These are phyloP conservation scores for Harpagifer antarcticus DNA, from an alignment of 2,797 vertebrate genomes.

Conservation along the genomic window DNA sequence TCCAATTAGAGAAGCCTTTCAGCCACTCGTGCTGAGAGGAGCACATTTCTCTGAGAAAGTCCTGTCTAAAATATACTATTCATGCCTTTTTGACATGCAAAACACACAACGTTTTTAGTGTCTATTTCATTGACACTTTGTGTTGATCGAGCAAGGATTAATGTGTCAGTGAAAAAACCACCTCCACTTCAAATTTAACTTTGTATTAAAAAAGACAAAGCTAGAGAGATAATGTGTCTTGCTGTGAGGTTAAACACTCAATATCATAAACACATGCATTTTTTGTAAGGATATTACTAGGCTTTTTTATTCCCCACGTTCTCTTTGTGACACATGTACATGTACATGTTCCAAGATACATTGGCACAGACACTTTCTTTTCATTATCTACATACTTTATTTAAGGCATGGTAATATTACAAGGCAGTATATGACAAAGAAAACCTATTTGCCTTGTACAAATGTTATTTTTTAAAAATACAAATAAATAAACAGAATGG, in stretches of 20 bases:
- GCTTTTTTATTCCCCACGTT: background rate
- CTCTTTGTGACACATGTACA: background rate
- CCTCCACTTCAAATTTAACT: too few relatives aligned
- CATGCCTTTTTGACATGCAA: constrained; percentile 19
- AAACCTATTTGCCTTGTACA: background rate
- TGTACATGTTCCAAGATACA: background rate
- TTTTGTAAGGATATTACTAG: too few relatives aligned
- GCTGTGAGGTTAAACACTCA: too few relatives aligned
- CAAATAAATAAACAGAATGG: background rate
- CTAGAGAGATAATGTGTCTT: too few relatives aligned
- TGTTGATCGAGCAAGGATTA: background rate
- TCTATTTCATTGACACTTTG: background rate
- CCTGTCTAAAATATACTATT: constrained; percentile 42
- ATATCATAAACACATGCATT: background rate
- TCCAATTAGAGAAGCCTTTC: constrained; percentile 71
- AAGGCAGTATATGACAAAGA: background rate
- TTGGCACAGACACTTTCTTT: too few relatives aligned
- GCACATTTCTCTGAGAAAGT: constrained; percentile 52
- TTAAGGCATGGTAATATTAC: background rate
- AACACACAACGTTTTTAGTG: background rate
- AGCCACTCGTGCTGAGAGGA: constrained; percentile 35
- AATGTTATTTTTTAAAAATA: background rate
- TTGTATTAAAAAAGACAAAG: too few relatives aligned
- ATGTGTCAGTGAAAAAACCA: background rate
- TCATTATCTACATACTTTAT: background rate